Evolutionary conservation across 1,140 invertebrate genomes (phyloP).

Genomic region (Tachypleus tridentatus): DNA sequence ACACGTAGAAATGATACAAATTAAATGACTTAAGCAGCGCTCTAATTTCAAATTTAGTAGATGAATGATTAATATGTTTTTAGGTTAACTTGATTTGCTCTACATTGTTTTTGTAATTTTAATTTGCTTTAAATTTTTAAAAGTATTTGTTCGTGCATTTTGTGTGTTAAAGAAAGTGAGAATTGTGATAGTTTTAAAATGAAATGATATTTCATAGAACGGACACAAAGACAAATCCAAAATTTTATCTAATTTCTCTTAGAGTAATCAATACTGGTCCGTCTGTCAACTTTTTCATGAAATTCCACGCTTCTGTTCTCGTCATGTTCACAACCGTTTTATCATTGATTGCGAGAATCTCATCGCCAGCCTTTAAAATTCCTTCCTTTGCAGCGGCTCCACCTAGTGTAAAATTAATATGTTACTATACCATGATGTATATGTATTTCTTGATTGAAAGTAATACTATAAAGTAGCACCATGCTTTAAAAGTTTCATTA

Average conservation of each 20-base stretch:
- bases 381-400: constrained; percentile 81
- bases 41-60: no score
- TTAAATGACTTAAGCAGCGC: no score
- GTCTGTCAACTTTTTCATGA: constrained; percentile 74
- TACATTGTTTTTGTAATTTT: no score
- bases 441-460: background rate
- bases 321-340: constrained; percentile 66
- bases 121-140: no score
- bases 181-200: no score
- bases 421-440: background rate
- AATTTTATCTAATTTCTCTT: background rate
- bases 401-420: constrained; percentile 41
- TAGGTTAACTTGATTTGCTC: no score
- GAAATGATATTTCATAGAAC: no score
- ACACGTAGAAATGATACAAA: no score
- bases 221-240: background rate
- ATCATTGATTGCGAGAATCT: constrained; percentile 69
- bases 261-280: constrained; percentile 36
- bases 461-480: background rate
- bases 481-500: background rate
- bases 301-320: constrained; percentile 82
- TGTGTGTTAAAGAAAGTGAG: no score
- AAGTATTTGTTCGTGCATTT: no score
- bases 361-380: constrained; percentile 67
- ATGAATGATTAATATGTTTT: no score